These are phyloP conservation scores for Sinotaia quadrata DNA, from an alignment of 2,888 invertebrate species.

Conservation along the genomic window DNA sequence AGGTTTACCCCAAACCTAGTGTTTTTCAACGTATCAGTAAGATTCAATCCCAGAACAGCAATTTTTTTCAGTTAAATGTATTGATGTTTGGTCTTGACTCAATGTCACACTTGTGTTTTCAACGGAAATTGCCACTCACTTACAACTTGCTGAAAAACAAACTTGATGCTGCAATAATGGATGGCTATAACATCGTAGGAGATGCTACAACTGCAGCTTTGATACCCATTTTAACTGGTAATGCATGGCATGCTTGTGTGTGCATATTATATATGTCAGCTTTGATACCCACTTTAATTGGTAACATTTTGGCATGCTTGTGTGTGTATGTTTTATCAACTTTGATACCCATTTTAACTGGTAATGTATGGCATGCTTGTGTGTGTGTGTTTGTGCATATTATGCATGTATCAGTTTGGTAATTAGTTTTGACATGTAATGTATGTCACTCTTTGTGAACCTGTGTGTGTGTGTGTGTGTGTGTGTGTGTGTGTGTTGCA, in stretches of 20 bases:
- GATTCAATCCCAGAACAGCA: conserved; percentile 43
- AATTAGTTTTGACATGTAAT: background rate
- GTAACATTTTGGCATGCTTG: too few relatives aligned
- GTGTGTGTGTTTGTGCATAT: too few relatives aligned
- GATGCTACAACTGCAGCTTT: conserved; percentile 65
- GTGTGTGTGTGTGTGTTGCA: too few relatives aligned
- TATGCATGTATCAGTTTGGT: too few relatives aligned
- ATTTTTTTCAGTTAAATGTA: conserved; percentile 48
- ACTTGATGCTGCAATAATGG: conserved; percentile 53
- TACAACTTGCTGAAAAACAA: conserved; percentile 54
- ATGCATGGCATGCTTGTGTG: too few relatives aligned
- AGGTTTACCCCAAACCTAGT: conserved; percentile 54
- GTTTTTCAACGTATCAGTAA: conserved; percentile 50
- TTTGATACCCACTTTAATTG: too few relatives aligned
- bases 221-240: conserved; percentile 67
- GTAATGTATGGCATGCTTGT: too few relatives aligned
- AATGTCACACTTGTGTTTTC: conserved; percentile 63
- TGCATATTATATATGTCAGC: too few relatives aligned
- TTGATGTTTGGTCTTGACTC: conserved; percentile 66
- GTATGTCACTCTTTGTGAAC: background rate
- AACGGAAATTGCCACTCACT: conserved; percentile 61
- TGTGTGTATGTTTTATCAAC: too few relatives aligned
- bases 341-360: conserved; percentile 65
- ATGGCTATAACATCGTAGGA: conserved; percentile 68
- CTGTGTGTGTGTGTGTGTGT: conserved; percentile 10